phyloP scores from a whole-genome alignment of 2,113 vertebrate species.

The Mionectes macconnelli region DNA sequence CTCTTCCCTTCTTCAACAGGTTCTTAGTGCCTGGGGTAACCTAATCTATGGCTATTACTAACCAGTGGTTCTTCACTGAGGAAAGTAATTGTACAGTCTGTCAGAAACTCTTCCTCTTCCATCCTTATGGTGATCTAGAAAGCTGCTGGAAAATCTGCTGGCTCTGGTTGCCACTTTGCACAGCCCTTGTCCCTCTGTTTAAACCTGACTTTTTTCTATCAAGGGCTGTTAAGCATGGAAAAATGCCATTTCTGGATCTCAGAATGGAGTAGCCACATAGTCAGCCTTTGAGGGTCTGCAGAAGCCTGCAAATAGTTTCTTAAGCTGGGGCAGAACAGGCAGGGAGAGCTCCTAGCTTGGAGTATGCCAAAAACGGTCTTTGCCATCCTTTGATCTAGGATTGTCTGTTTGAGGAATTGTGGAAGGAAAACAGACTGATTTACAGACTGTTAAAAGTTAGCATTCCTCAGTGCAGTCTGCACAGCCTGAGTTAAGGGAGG shows the following conservation, averaged over 20 bases:
- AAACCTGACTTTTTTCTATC: background rate
- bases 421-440: constrained; percentile 11
- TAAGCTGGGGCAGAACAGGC: background rate
- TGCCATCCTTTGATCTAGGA: background rate
- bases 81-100: background rate
- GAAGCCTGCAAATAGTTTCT: background rate
- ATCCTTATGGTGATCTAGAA: background rate
- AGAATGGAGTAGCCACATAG: background rate
- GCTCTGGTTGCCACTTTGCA: background rate
- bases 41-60: background rate
- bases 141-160: background rate
- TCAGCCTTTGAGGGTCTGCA: background rate
- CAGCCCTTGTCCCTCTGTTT: background rate
- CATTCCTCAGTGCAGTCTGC: background rate
- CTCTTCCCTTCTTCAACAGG: background rate
- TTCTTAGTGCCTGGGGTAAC: background rate
- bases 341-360: background rate
- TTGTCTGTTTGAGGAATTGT: constrained; percentile 1
- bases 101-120: background rate
- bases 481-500: background rate
- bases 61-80: background rate
- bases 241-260: background rate
- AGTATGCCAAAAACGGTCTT: background rate
- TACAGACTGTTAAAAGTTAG: background rate
- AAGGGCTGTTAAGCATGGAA: background rate